A percentile compares a stretch with the other conserved stretches of the same genome.
phyloP scores from a whole-genome alignment of 1,140 invertebrate genomes.

The Eupristina koningsbergeri region DNA sequence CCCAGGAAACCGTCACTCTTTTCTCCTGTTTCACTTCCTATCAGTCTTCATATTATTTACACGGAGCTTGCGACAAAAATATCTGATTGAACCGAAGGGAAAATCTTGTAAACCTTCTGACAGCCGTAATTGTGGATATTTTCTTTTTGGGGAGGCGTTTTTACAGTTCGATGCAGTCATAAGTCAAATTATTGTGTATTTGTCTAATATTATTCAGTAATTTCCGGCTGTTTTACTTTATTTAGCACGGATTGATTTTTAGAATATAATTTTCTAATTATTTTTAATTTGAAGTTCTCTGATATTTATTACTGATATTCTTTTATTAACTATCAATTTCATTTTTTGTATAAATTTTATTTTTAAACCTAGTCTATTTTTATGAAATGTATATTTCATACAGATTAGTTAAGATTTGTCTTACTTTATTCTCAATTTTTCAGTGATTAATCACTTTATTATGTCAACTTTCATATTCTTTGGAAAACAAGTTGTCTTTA shows the following conservation, averaged over 20 bases:
- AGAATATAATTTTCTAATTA: not conserved
- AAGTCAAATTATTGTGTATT: not conserved
- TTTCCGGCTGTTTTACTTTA: not conserved
- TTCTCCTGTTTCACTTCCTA: not conserved
- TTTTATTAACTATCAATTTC: not conserved
- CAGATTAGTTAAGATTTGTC: not conserved
- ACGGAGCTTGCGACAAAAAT: not conserved
- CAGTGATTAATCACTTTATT: not conserved
- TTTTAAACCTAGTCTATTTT: not conserved
- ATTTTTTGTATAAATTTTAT: not conserved
- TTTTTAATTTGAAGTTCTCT: not conserved
- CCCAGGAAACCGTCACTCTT: not conserved
- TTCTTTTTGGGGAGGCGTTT: not conserved
- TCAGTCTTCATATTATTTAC: not conserved
- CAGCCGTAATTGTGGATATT: not conserved
- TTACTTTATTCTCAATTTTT: not conserved
- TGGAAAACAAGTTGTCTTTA: not conserved
- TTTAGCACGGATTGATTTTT: not conserved
- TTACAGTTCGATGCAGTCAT: not conserved
- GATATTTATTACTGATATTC: not conserved
- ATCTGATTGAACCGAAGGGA: not conserved
- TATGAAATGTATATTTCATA: not conserved
- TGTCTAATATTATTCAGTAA: not conserved
- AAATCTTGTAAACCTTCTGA: not conserved
- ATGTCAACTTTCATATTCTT: not conserved